Percentiles rank a stretch among this genome's conserved stretches.
phyloP scores from a whole-genome alignment of 2,113 vertebrate genomes.

The Thalassoma bifasciatum region DNA sequence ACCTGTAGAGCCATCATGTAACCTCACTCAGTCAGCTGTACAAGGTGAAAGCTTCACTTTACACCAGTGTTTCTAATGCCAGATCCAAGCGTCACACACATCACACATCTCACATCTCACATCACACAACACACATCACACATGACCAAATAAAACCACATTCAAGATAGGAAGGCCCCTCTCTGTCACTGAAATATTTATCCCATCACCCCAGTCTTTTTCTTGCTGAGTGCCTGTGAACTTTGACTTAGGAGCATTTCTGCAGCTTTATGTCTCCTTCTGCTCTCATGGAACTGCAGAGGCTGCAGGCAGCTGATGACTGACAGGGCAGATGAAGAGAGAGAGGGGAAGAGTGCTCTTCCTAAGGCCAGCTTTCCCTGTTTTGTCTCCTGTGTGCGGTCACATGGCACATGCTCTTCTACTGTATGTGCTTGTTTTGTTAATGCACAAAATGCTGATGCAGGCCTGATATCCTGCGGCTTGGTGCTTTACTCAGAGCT shows the following conservation, averaged over 20 bases:
- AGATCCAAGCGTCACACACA: not conserved
- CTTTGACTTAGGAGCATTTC: not conserved
- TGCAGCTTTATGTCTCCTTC: not conserved
- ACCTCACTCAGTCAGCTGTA: too few species aligned
- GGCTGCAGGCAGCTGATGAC: conserved; percentile 29
- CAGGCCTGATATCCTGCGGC: conserved; percentile 24
- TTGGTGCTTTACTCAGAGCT: conserved; percentile 35
- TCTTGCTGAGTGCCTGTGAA: not conserved
- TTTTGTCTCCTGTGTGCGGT: conserved; percentile 1
- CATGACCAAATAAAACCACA: not conserved
- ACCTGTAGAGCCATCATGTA: not conserved
- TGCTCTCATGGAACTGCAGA: not conserved
- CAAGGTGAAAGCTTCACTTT: not conserved
- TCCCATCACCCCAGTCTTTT: not conserved
- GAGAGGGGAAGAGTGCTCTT: not conserved
- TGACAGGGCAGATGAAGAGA: conserved; percentile 12
- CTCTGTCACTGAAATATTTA: not conserved
- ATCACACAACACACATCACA: too few species aligned
- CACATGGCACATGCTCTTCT: conserved; percentile 1
- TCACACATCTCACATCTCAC: too few species aligned
- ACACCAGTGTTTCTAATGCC: not conserved
- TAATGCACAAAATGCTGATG: conserved; percentile 24
- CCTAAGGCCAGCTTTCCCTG: not conserved
- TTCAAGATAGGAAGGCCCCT: not conserved
- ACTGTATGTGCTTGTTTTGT: conserved; percentile 34